phyloP scores from a whole-genome alignment of 2,113 vertebrate genomes.

The Catharus bicknelli region DNA sequence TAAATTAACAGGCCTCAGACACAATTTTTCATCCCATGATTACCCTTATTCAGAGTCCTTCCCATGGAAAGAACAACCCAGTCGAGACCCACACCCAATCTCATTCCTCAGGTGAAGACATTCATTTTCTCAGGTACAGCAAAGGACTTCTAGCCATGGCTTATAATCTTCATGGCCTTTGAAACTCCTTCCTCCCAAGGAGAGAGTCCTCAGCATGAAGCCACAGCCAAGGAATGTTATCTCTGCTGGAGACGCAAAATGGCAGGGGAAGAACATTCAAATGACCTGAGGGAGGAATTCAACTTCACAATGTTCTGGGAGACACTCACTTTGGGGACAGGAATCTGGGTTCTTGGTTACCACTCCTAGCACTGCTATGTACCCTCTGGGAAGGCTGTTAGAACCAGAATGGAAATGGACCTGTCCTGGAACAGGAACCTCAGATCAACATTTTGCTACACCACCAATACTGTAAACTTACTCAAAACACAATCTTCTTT shows the following conservation, averaged over 20 bases:
- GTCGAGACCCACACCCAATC: fast-evolving
- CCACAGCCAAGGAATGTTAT: neutral
- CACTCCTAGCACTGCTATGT: neutral
- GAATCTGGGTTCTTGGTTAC: neutral
- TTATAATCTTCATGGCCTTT: neutral
- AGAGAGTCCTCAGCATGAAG: neutral
- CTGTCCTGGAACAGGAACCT: neutral
- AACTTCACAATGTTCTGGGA: neutral
- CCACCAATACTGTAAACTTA: neutral
- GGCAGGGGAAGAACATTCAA: neutral
- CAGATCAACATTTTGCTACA: neutral
- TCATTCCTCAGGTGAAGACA: neutral
- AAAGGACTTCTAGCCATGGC: neutral
- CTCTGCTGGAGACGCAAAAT: neutral
- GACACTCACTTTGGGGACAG: neutral
- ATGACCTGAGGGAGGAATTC: neutral
- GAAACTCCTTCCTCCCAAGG: neutral
- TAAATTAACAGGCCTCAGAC: neutral
- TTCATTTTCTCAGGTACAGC: neutral
- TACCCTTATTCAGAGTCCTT: neutral
- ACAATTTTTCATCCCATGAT: neutral
- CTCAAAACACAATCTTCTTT: neutral
- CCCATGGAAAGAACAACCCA: neutral
- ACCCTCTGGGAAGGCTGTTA: neutral
- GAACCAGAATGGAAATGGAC: neutral